Percentiles rank a stretch among this genome's conserved stretches.
These are phyloP conservation scores for Penaeus indicus DNA, from an alignment of 1,140 invertebrate genomes.

Conservation along the genomic window DNA sequence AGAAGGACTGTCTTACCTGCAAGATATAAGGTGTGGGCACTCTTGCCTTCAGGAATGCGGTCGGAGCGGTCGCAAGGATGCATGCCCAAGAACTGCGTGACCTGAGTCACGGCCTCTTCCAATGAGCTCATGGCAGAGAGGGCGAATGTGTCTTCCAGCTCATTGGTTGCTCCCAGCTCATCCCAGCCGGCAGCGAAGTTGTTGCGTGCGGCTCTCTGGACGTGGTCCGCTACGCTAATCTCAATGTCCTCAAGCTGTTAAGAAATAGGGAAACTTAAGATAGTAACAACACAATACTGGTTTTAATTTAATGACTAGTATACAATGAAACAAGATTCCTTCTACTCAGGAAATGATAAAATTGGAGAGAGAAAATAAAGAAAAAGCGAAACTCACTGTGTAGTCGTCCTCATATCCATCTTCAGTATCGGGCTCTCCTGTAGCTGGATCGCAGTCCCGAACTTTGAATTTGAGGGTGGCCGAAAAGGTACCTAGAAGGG, in stretches of 20 bases:
- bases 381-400: constrained; percentile 56
- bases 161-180: constrained; percentile 81
- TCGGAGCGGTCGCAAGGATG: constrained; percentile 89
- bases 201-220: constrained; percentile 84
- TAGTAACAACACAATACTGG: background rate
- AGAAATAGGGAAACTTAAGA: constrained; percentile 8
- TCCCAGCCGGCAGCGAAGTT: constrained; percentile 78
- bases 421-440: constrained; percentile 91
- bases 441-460: constrained; percentile 95
- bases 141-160: constrained; percentile 91
- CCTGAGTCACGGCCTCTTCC: constrained; percentile 89
- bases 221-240: constrained; percentile 89
- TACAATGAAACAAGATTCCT: too few relatives aligned
- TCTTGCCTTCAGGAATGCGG: constrained; percentile 86
- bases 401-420: constrained; percentile 90
- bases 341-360: too few relatives aligned
- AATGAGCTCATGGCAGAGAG: constrained; percentile 84
- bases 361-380: too few relatives aligned
- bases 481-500: constrained; percentile 80
- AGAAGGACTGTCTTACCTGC: constrained; percentile 74
- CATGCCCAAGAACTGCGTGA: constrained; percentile 89
- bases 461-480: constrained; percentile 94
- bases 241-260: constrained; percentile 93
- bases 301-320: too few relatives aligned
- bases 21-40: constrained; percentile 84